Evolutionary conservation across 2,113 vertebrate species (phyloP).

Genomic region (Heterochromis multidens): DNA sequence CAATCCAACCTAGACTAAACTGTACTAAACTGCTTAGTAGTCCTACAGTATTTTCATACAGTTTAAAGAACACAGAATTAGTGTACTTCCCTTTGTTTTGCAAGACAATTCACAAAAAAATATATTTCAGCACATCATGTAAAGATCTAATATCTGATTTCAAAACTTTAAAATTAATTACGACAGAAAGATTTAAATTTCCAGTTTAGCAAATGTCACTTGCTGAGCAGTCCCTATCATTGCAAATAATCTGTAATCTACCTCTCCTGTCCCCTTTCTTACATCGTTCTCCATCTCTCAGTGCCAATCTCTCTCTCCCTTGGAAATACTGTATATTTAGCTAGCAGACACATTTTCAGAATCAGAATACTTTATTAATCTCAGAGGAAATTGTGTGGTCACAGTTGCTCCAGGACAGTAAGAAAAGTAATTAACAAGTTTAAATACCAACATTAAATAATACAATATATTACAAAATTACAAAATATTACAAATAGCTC

Average conservation of each 20-base stretch:
- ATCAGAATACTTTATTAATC: no score
- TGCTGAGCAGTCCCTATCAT: neutral
- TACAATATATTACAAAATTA: no score
- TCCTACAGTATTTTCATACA: neutral
- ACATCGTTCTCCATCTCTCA: neutral
- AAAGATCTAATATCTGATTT: no score
- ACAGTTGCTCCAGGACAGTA: no score
- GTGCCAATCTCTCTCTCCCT: neutral
- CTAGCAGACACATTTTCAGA: neutral
- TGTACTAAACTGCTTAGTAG: neutral
- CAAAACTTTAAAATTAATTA: neutral
- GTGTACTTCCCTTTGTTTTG: no score
- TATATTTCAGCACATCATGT: no score
- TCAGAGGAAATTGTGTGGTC: no score
- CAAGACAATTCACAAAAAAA: no score
- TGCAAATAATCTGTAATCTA: neutral
- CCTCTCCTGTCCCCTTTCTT: neutral
- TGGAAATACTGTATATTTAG: neutral
- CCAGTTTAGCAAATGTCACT: neutral
- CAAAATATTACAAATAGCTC: no score
- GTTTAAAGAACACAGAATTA: neutral
- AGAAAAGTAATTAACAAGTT: no score
- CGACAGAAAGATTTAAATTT: neutral
- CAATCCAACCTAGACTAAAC: neutral
- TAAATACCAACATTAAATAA: no score